A percentile compares a stretch with the other conserved stretches of the same genome.
These are phyloP conservation scores for Haemorhous mexicanus DNA, from an alignment of 2,113 vertebrate species.

Conservation along the genomic window DNA sequence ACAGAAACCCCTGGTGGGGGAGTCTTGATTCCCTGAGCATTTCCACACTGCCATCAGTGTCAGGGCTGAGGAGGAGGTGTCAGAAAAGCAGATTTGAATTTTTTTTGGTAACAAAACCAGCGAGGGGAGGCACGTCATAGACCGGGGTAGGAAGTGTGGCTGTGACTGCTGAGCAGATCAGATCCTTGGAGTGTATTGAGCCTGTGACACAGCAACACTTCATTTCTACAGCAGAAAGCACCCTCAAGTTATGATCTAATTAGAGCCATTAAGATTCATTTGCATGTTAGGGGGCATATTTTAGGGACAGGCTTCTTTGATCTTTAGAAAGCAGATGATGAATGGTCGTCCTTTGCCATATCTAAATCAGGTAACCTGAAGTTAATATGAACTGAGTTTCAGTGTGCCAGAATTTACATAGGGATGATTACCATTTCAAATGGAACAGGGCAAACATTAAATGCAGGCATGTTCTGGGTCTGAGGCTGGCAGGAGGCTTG, in stretches of 20 bases:
- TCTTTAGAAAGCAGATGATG: constrained; percentile 18
- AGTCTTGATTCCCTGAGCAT: fast-evolving
- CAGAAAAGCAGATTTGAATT: background rate
- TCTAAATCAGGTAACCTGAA: constrained; percentile 48
- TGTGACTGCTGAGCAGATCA: background rate
- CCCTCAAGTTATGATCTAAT: constrained; percentile 48
- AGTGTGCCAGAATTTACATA: constrained; percentile 34
- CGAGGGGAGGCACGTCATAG: background rate
- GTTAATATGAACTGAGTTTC: constrained; percentile 38
- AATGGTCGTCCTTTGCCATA: background rate
- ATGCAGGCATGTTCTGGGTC: constrained; percentile 24
- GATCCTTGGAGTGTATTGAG: background rate
- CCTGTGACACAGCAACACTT: background rate
- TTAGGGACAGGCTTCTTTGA: constrained; percentile 56
- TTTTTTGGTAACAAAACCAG: background rate
- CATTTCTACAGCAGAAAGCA: constrained; percentile 21
- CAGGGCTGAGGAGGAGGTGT: background rate
- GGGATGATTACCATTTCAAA: constrained; percentile 64
- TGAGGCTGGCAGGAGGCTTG: background rate
- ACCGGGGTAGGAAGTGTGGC: background rate
- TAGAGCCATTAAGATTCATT: constrained; percentile 28
- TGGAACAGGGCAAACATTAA: constrained; percentile 1
- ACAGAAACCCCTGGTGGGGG: background rate
- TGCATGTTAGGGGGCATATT: constrained; percentile 24
- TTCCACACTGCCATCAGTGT: background rate